phyloP scores from a whole-genome alignment of 2,797 vertebrate species.

The Diplodus sargus region DNA sequence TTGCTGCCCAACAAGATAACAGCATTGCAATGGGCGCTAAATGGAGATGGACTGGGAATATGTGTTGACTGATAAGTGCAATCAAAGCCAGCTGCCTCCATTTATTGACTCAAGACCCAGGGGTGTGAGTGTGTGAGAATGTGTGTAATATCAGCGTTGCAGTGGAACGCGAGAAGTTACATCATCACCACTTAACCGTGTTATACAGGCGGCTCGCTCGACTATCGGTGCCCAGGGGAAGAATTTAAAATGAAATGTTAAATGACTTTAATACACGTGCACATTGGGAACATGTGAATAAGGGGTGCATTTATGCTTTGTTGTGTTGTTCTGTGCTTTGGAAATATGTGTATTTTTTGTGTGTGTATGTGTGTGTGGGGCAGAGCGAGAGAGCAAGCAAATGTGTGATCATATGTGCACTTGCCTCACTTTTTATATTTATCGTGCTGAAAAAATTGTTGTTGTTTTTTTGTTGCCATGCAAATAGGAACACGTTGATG shows the following conservation, averaged over 20 bases:
- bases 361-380: background rate
- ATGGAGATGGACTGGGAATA: constrained; percentile 63
- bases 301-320: constrained; percentile 35
- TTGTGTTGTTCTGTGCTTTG: constrained; percentile 21
- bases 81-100: constrained; percentile 69
- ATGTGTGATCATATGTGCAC: background rate
- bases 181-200: constrained; percentile 75
- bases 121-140: constrained; percentile 55
- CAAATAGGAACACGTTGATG: too few relatives aligned
- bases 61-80: constrained; percentile 73
- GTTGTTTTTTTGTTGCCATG: too few relatives aligned
- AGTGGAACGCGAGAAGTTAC: constrained; percentile 68
- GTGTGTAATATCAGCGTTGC: constrained; percentile 67
- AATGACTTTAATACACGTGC: constrained; percentile 72
- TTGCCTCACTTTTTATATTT: background rate
- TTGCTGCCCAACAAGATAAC: constrained; percentile 53
- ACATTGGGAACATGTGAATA: constrained; percentile 58
- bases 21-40: constrained; percentile 38
- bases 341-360: background rate
- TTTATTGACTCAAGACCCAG: constrained; percentile 69
- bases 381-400: background rate
- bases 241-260: constrained; percentile 70
- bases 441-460: too few relatives aligned
- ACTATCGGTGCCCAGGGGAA: constrained; percentile 56
- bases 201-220: constrained; percentile 65